Percentiles rank a stretch among this genome's conserved stretches.
These are phyloP conservation scores for Phrynosoma blainvillii DNA, from an alignment of 2,113 vertebrate species.

Conservation along the genomic window DNA sequence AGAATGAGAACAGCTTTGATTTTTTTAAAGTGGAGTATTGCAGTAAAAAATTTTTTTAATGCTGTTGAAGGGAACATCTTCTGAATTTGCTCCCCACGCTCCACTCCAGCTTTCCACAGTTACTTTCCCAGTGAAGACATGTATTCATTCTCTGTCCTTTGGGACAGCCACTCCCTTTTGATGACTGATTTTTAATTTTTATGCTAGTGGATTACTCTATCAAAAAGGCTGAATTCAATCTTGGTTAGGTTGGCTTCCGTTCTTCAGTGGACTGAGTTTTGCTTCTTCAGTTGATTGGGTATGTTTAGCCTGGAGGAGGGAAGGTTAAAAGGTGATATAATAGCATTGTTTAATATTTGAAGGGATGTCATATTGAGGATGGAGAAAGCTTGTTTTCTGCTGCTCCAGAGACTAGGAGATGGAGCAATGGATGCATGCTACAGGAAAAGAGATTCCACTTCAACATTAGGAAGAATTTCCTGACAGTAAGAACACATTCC, in stretches of 20 bases:
- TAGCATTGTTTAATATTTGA: too few relatives aligned
- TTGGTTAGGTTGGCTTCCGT: background rate
- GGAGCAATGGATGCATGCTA: too few relatives aligned
- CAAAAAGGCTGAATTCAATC: background rate
- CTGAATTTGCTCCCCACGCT: background rate
- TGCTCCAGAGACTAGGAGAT: too few relatives aligned
- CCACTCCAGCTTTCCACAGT: background rate
- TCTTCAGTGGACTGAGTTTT: background rate
- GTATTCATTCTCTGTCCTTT: background rate
- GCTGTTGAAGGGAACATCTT: background rate
- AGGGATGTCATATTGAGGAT: too few relatives aligned
- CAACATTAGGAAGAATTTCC: too few relatives aligned
- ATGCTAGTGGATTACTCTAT: background rate
- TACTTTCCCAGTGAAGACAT: background rate
- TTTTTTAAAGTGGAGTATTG: background rate
- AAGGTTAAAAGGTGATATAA: too few relatives aligned
- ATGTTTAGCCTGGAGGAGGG: too few relatives aligned
- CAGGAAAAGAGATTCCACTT: too few relatives aligned
- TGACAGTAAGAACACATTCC: too few relatives aligned
- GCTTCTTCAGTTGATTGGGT: too few relatives aligned
- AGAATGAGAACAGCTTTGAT: background rate
- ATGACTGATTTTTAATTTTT: background rate
- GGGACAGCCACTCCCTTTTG: background rate
- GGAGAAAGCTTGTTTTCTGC: too few relatives aligned
- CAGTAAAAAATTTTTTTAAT: background rate